Base-by-base conservation (phyloP, 2,888 invertebrate species). In the Tanypteryx hageni region DNA sequence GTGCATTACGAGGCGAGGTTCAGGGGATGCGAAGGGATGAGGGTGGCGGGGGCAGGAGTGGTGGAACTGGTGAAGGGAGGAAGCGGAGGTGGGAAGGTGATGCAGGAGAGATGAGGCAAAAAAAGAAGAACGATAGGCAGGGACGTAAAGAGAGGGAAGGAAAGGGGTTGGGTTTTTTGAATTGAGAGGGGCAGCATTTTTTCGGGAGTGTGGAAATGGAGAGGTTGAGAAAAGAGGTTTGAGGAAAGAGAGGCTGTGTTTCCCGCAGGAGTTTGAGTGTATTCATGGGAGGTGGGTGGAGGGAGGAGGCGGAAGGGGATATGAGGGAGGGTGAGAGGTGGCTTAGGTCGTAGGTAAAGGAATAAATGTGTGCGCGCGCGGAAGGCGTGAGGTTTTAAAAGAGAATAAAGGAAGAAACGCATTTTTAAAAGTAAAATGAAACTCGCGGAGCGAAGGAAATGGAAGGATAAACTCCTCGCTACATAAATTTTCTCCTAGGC, bases 1-100 rank as follows among this genome's bases (percentile, higher is more conserved):
- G 89, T 89, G 89, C 89, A 89, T 68, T 68, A 89, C 44, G 89
- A 64, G 64, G 13, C 27, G 10, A 64, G 89, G 61, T n/a, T 83
- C 18, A 44, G 83, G n/a, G 57, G 44, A 56, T 44, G 56, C 18
- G 16, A 18, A 44, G 14, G 18, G 31, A n/a, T n/a, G n/a, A 27
- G 83, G 11, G 57, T 57, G 14, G 14, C 7, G 57, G n/a, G n/a
- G 57, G 56, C 56, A 8, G 9, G 16, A 57, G 56, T 18, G 18
- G n/a, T 44, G 44, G 44, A 5, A 44, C 5, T 44, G 44, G 14
- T 9, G 31, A 44, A 58, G 10, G 27, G n/a, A 10, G 31, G 8
- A n/a, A 56, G 18, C 31, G 44, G n/a, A 44, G 4, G 31, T n/a
- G 64, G 85, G 13, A 58, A 18, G 85, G 22, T 58, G 61, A 31